Evolutionary conservation across 2,888 invertebrate genomes (phyloP), one percentile per base, ranked within the genome.

Genomic region (Rhyacophila evoluta): DNA sequence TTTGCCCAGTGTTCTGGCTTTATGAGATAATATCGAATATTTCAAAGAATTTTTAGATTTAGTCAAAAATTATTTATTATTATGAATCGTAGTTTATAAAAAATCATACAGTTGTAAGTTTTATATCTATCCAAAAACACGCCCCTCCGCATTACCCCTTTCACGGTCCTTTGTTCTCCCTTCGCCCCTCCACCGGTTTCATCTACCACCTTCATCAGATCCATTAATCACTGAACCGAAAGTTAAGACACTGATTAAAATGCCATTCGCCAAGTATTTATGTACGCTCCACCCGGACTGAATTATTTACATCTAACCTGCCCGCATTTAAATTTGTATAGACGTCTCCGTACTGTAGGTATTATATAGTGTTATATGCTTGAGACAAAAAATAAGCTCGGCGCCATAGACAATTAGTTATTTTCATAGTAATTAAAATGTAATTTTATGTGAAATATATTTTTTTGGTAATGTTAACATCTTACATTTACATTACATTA

Each of bases 181-280:
- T 55, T 15, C 19, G n/a, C 71, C 69, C 72, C 72, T 73, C 37
- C 25, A 55, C 36, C 39, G 25, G n/a, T 55, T n/a, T 72, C 71
- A 68, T 72, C 79, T 41, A 5, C 27, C 33, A 80, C 79, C 78
- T 82, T 69, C 78, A 81, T 80, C 79, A 74, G 85, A 87, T 85
- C 86, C 89, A 89, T 90, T 89, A 89, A 90, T 90, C 90, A 90
- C 89, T 81, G 82, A 80, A 80, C 79, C 82, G 79, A 89, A 90
- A 90, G 88, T 90, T 90, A 87, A 87, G 90, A 90, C 90, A 89
- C 89, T 90, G 90, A 90, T 90, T 90, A 90, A 90, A 90, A 90
- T 88, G 87, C 88, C 87, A 89, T 89, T 89, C 87, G 85, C 85
- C 86, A 89, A 90, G 89, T 90, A 90, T 89, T 89, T 81, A 79